Conservation (phyloP, 2,888 invertebrate genomes). For the Mimachlamys varia region DNA sequence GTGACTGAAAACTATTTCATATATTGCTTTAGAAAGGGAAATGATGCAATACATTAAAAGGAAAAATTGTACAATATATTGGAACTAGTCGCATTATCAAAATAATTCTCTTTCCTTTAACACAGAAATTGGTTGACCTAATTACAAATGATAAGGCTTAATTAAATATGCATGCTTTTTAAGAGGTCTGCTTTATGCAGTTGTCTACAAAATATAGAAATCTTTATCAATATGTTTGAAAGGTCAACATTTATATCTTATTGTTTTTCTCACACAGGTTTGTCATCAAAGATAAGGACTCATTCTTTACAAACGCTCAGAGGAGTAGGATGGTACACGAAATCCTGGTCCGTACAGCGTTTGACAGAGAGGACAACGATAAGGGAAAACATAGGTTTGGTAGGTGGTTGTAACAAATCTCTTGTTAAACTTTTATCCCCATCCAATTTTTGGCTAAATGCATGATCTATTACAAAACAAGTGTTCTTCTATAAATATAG, state of each 20-base stretch:
- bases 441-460: too few species aligned
- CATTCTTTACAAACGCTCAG: conserved; percentile 94
- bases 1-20: too few species aligned
- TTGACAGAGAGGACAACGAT: conserved; percentile 85
- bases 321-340: conserved; percentile 95
- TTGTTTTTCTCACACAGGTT: conserved; percentile 59
- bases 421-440: not conserved
- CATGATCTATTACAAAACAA: too few species aligned
- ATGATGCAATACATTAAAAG: too few species aligned
- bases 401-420: conserved; percentile 49
- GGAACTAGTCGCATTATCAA: too few species aligned
- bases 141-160: not conserved
- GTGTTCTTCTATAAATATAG: too few species aligned
- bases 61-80: too few species aligned
- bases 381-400: conserved; percentile 71
- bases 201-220: too few species aligned
- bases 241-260: not conserved
- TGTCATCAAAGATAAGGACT: conserved; percentile 89
- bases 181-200: not conserved
- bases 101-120: too few species aligned
- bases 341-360: conserved; percentile 92
- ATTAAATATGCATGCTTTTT: not conserved
- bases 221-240: not conserved
- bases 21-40: too few species aligned
- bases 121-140: not conserved